phyloP scores from a whole-genome alignment of 2,888 invertebrate species.

The Octonoba sinensis region DNA sequence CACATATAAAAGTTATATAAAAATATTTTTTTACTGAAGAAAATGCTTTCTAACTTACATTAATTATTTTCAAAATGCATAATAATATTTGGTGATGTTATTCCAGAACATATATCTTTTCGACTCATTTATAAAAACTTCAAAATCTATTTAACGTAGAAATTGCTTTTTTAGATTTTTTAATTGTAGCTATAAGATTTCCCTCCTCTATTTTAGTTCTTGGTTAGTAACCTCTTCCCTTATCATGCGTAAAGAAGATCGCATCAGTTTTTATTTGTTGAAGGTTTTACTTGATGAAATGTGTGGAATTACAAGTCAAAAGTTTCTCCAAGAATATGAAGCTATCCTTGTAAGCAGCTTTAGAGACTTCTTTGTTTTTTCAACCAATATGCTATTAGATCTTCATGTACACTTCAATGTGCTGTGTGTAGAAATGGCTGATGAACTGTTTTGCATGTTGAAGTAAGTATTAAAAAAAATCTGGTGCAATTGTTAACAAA shows the following conservation, averaged over 20 bases:
- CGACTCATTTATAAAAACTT: no score
- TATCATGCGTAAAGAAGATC: slow-evolving; percentile 41
- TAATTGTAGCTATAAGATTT: no score
- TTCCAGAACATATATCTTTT: no score
- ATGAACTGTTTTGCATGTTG: slow-evolving; percentile 47
- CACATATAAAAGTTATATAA: no score
- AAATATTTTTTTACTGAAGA: no score
- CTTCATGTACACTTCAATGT: slow-evolving; percentile 41
- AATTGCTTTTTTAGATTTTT: no score
- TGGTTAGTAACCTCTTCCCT: slow-evolving; percentile 48
- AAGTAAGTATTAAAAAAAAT: slow-evolving; percentile 18
- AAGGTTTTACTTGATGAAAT: slow-evolving; percentile 36
- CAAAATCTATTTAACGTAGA: no score
- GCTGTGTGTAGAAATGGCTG: slow-evolving; percentile 18
- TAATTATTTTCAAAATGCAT: no score
- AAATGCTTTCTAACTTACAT: no score
- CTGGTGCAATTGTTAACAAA: no score
- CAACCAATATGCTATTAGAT: slow-evolving; percentile 8
- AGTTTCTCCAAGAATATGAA: slow-evolving; percentile 20
- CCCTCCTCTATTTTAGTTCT: slow-evolving; percentile 17
- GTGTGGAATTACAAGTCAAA: slow-evolving; percentile 10
- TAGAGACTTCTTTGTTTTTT: slow-evolving; percentile 6
- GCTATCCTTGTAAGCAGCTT: slow-evolving; percentile 8
- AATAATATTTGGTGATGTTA: no score
- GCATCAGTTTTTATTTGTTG: slow-evolving; percentile 47